Evolutionary conservation across 2,113 vertebrate species (phyloP).

Genomic region (Pituophis catenifer): DNA sequence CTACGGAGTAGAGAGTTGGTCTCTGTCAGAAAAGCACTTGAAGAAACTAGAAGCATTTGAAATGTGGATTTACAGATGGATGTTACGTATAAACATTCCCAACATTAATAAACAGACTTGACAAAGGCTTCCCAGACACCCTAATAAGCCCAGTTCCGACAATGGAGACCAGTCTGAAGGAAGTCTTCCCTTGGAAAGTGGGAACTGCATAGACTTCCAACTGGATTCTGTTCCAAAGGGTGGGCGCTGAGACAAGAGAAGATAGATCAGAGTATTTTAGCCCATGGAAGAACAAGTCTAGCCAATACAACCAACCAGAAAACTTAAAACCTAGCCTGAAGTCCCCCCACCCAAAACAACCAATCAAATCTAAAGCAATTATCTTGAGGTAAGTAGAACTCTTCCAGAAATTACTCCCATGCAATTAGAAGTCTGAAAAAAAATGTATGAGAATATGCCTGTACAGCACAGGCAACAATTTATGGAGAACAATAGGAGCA

Average conservation of each 20-base stretch:
- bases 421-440: background rate
- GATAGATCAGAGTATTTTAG: background rate
- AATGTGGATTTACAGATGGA: no score
- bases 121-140: background rate
- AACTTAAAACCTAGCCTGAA: background rate
- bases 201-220: background rate
- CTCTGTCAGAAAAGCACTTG: no score
- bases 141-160: background rate
- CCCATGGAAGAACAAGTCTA: background rate
- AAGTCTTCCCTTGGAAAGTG: background rate
- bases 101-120: background rate
- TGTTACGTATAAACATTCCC: background rate
- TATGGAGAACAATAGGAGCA: conserved; percentile 9
- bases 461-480: background rate
- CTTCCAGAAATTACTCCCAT: background rate
- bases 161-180: background rate
- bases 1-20: no score
- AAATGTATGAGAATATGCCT: background rate
- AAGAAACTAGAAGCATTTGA: no score
- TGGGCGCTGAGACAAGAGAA: background rate
- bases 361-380: background rate
- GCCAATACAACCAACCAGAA: background rate
- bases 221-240: background rate
- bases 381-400: conserved; percentile 10
- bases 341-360: background rate